Conservation (phyloP, 2,797 vertebrate species). For the Lates japonicus region DNA sequence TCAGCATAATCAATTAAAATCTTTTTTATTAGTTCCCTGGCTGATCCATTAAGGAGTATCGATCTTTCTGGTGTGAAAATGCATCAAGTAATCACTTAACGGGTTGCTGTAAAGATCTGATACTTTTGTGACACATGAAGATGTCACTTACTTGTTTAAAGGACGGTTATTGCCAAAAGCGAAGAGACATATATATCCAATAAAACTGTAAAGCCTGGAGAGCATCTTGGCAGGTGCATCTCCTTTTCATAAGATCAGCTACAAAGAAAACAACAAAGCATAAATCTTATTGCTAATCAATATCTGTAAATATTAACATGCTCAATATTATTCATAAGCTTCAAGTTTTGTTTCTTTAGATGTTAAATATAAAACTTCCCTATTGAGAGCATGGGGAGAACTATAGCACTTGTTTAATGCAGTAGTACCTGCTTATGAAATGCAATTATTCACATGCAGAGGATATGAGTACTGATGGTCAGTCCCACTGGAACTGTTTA, state of each 20-base stretch:
- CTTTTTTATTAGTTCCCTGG: conserved; percentile 64
- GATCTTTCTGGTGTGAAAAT: conserved; percentile 64
- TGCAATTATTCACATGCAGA: conserved; percentile 23
- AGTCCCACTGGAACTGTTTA: conserved; percentile 9
- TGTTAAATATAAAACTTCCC: conserved; percentile 1
- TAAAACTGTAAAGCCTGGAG: conserved; percentile 42
- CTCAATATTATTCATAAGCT: conserved; percentile 11
- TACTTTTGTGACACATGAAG: conserved; percentile 49
- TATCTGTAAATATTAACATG: conserved; percentile 47
- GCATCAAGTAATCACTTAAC: conserved; percentile 73
- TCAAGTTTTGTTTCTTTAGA: conserved; percentile 13
- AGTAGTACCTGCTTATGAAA: background rate
- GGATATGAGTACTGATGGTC: conserved; percentile 17
- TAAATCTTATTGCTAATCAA: conserved; percentile 50
- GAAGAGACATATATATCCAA: conserved; percentile 38
- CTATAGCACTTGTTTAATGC: background rate
- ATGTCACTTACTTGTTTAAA: conserved; percentile 60
- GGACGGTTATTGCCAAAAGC: conserved; percentile 55
- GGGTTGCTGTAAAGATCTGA: conserved; percentile 60
- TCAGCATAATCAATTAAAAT: conserved; percentile 73
- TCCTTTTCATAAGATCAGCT: conserved; percentile 54
- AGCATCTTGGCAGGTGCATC: conserved; percentile 31
- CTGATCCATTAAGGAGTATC: conserved; percentile 71
- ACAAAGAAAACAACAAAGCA: conserved; percentile 26
- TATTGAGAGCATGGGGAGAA: background rate